Conservation (phyloP, 2,113 vertebrate genomes). For the Thymallus thymallus region DNA sequence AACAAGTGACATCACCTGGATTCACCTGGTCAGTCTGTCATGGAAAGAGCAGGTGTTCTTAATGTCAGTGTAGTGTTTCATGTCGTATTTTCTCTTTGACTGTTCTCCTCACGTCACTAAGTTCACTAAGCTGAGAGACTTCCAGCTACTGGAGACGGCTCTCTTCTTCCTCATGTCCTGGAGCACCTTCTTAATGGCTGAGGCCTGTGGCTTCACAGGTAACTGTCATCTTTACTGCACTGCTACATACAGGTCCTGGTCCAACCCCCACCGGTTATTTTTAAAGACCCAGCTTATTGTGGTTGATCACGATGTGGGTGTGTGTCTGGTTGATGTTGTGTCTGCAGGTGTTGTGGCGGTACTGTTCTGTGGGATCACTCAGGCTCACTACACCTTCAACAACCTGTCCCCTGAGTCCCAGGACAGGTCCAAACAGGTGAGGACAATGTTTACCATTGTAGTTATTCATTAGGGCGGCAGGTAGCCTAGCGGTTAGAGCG, state of each 20-base stretch:
- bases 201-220: constrained; percentile 98
- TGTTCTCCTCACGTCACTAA: constrained; percentile 85
- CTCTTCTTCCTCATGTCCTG: constrained; percentile 98
- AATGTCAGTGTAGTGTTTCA: background rate
- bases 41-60: too few relatives aligned
- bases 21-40: too few relatives aligned
- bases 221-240: constrained; percentile 7
- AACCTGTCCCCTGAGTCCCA: constrained; percentile 96
- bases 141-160: constrained; percentile 91
- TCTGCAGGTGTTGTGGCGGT: constrained; percentile 92
- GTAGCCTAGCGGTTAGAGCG: too few relatives aligned
- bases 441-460: constrained; percentile 13
- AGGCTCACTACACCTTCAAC: constrained; percentile 97
- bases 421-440: constrained; percentile 94
- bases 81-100: constrained; percentile 43
- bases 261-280: too few relatives aligned
- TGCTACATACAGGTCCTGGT: background rate
- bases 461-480: too few relatives aligned
- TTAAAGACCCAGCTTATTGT: too few relatives aligned
- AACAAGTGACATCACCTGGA: too few relatives aligned
- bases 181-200: constrained; percentile 96
- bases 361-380: constrained; percentile 96
- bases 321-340: background rate
- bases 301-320: background rate
- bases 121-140: constrained; percentile 95